Base-by-base conservation (phyloP, 2,113 vertebrate genomes). In the Gambusia holbrooki region DNA sequence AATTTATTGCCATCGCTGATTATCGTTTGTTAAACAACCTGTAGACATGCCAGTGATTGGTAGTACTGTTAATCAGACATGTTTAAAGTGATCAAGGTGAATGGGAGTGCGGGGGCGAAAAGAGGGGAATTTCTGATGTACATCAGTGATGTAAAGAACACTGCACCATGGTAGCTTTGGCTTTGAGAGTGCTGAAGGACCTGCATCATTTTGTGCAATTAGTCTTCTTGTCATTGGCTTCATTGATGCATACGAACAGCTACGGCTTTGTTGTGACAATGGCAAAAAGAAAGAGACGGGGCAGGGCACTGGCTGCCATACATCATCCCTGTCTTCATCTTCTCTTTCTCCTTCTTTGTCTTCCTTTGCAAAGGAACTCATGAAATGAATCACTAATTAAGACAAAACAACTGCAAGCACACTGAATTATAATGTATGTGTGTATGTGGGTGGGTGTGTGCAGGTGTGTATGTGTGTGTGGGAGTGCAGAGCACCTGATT, bases 331-430 rank as follows among this genome's bases (percentile, higher is more conserved):
- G 8, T 58, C 65, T 61, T 42, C 25, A 28, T 32, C 48, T 37
- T 32, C 69, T 22, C 27, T 17, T 58, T 77, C 40, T 70, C 28
- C 35, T 25, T 66, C 40, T 74, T 45, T 58, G 40, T 62, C 69
- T 71, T 64, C 62, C 40, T 77, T 40, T 76, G 30, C 30, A 30
- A 60, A 75, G 58, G 69, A 80, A 65, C 64, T 81, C 75, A 74
- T 77, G 58, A 82, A 89, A 85, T 83, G 71, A 82, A 79, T 82
- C 37, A 9, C 73, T 89, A 90, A 91, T 91, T 84, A 87, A 80
- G 84, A 89, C 78, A 85, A 85, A 89, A 84, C 13, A 40, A 79
- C 74, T 68, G 22, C 15, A 14, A 76, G 64, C 29, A 58, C 19
- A 40, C 12, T 68, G 32, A 58, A 64, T 33, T 4, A 64, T 83